These are phyloP conservation scores for Limnephilus lunatus DNA, from an alignment of 2,888 invertebrate species.

Conservation along the genomic window DNA sequence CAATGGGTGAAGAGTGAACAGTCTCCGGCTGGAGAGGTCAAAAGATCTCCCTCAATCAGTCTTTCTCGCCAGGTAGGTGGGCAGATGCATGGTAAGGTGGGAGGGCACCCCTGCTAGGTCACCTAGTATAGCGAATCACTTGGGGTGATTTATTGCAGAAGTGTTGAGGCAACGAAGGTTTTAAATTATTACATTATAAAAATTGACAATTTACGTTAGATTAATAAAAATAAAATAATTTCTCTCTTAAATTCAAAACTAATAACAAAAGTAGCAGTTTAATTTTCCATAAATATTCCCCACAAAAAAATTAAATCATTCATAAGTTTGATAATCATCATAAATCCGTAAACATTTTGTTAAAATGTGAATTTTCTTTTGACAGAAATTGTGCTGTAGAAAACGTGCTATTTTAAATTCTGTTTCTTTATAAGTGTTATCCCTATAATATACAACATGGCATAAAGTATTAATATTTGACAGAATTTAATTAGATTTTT, in stretches of 20 bases:
- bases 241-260: background rate
- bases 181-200: too few species aligned
- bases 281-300: background rate
- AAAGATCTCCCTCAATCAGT: too few species aligned
- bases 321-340: background rate
- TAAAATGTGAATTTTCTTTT: background rate
- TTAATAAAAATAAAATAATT: background rate
- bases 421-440: background rate
- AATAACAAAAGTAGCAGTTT: background rate
- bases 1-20: too few species aligned
- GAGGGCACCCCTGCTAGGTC: too few species aligned
- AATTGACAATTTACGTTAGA: background rate
- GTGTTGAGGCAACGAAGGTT: too few species aligned
- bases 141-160: too few species aligned
- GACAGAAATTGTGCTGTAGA: background rate
- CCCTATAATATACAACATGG: background rate
- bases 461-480: background rate
- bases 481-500: background rate
- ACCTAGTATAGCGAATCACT: too few species aligned
- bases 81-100: too few species aligned
- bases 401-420: background rate
- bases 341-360: background rate
- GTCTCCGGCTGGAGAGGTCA: too few species aligned
- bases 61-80: too few species aligned
- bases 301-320: background rate